Conservation (phyloP, 2,113 vertebrate species). For the Chloropsis cyanopogon region DNA sequence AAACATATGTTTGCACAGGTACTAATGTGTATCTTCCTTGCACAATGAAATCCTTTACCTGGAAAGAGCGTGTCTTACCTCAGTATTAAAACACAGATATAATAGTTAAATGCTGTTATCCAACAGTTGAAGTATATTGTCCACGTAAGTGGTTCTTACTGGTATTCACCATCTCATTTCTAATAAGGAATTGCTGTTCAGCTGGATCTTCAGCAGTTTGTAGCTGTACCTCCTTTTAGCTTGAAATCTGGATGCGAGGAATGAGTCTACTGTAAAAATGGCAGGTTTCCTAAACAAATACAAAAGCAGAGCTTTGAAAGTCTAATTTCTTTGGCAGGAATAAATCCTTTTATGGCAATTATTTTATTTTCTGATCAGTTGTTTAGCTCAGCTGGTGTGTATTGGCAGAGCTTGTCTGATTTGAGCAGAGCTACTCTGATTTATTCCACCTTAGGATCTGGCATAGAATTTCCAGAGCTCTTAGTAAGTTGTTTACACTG, state of each 20-base stretch:
- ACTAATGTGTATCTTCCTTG: neutral
- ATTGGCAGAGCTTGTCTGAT: neutral
- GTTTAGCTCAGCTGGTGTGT: neutral
- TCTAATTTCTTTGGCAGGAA: neutral
- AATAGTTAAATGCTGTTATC: neutral
- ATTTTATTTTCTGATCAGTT: slow-evolving; percentile 2
- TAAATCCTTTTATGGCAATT: neutral
- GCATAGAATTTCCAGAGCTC: neutral
- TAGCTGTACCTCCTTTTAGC: neutral
- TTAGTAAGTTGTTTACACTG: neutral
- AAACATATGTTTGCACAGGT: neutral
- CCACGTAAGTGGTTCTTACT: neutral
- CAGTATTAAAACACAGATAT: neutral
- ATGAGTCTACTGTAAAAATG: neutral
- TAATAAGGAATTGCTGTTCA: neutral
- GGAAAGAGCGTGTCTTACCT: neutral
- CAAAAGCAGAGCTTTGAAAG: neutral
- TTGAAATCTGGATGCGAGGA: neutral
- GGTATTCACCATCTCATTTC: neutral
- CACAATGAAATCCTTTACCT: neutral
- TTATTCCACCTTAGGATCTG: neutral
- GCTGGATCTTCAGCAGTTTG: neutral
- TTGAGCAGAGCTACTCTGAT: neutral
- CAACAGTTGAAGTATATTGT: neutral
- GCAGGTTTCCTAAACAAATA: neutral